Evolutionary conservation across 2,797 vertebrate species (phyloP).

Genomic region (Dromococcyx pavoninus): DNA sequence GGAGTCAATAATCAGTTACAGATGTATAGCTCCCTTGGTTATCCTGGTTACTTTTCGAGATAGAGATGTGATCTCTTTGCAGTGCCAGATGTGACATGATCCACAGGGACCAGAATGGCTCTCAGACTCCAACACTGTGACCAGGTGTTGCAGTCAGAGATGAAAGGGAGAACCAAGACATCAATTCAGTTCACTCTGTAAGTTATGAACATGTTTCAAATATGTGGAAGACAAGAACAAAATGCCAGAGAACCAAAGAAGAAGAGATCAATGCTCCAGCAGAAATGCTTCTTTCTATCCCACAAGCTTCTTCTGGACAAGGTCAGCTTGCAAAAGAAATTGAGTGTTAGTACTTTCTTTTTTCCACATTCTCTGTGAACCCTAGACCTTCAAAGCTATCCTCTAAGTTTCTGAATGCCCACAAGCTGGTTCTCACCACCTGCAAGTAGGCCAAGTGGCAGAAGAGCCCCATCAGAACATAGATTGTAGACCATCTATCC

Average conservation of each 20-base stretch:
- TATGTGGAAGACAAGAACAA: background rate
- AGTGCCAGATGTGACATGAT: background rate
- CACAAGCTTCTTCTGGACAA: background rate
- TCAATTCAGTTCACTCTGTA: background rate
- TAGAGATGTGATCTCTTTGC: fast-evolving
- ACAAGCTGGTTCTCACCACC: background rate
- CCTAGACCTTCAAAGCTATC: background rate
- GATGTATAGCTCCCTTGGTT: background rate
- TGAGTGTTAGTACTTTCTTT: background rate
- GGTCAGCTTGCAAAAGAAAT: background rate
- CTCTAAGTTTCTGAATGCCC: background rate
- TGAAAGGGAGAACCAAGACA: background rate
- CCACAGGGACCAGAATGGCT: background rate
- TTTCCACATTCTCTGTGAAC: background rate
- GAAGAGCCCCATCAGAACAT: background rate
- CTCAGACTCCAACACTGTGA: background rate
- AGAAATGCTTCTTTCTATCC: background rate
- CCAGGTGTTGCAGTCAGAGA: background rate
- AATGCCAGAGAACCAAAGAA: background rate
- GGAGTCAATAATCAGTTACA: background rate
- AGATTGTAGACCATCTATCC: background rate
- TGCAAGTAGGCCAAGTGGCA: background rate
- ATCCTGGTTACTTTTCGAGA: background rate
- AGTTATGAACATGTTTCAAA: background rate
- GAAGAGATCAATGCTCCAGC: background rate